These are phyloP conservation scores for Drosophila tristis DNA, from an alignment of 1,140 invertebrate species.

Conservation along the genomic window DNA sequence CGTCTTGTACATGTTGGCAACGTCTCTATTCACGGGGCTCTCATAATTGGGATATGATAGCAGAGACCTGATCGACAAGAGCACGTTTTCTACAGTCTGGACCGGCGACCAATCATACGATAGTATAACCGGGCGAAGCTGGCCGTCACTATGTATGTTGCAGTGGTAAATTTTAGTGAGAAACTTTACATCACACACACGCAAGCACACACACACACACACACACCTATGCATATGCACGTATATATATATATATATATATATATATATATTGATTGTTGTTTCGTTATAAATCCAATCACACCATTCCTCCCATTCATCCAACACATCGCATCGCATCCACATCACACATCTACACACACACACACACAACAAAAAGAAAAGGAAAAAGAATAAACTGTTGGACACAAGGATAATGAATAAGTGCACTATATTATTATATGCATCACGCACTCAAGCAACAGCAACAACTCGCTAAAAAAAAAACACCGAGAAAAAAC, in stretches of 20 bases:
- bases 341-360: constrained; percentile 24
- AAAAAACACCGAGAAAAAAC: neutral
- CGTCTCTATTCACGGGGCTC: constrained; percentile 97
- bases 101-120: constrained; percentile 98
- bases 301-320: constrained; percentile 13
- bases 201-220: constrained; percentile 8
- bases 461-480: constrained; percentile 8
- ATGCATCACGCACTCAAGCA: constrained; percentile 7
- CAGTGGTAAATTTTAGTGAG: constrained; percentile 93
- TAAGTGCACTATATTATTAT: constrained; percentile 2
- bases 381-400: neutral
- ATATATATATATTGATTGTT: constrained; percentile 40
- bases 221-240: neutral
- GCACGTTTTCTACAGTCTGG: constrained; percentile 97
- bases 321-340: constrained; percentile 18
- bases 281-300: constrained; percentile 46
- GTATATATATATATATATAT: constrained; percentile 1
- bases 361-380: neutral
- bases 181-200: constrained; percentile 88
- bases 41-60: constrained; percentile 98
- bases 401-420: too few relatives aligned
- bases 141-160: constrained; percentile 90
- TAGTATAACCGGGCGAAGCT: constrained; percentile 91
- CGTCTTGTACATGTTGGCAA: constrained; percentile 97
- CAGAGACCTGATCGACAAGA: constrained; percentile 97